These are phyloP conservation scores for Empis stercorea DNA, from an alignment of 2,888 invertebrate genomes.

Conservation along the genomic window DNA sequence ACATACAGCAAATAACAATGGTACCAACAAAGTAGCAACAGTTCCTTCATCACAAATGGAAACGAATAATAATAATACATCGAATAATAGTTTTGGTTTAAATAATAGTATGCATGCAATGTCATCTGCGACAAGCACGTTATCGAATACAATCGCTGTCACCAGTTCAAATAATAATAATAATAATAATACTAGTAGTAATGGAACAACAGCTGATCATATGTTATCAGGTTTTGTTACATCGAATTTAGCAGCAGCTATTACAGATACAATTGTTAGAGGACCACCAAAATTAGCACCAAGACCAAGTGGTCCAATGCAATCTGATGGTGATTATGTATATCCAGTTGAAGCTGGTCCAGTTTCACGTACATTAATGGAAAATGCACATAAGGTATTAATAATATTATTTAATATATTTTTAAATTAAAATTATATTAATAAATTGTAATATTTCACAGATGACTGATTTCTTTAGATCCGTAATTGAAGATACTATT, in stretches of 20 bases:
- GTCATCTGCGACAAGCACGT: slow-evolving; percentile 1
- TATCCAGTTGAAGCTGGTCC: slow-evolving; percentile 44
- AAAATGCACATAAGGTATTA: slow-evolving; percentile 46
- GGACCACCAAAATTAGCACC: slow-evolving; percentile 37
- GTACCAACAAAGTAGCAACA: slow-evolving; percentile 5
- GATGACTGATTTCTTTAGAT: slow-evolving; percentile 57
- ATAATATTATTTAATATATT: not conserved
- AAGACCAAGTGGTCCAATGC: slow-evolving; percentile 38
- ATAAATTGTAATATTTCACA: slow-evolving; percentile 26
- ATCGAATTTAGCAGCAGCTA: slow-evolving; percentile 23
- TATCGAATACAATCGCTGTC: slow-evolving; percentile 5
- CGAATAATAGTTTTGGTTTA: not conserved
- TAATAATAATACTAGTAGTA: not conserved
- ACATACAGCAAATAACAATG: slow-evolving; percentile 2
- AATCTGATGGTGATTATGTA: slow-evolving; percentile 34
- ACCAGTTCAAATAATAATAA: not conserved
- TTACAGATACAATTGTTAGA: slow-evolving; percentile 26
- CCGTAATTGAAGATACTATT: slow-evolving; percentile 52
- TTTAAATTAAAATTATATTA: too few relatives aligned
- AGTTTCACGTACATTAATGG: slow-evolving; percentile 42
- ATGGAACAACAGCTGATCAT: slow-evolving; percentile 16
- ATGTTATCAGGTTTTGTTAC: slow-evolving; percentile 34
- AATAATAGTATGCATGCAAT: slow-evolving; percentile 2
- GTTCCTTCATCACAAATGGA: slow-evolving; percentile 1
- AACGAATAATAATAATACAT: not conserved